phyloP scores from a whole-genome alignment of 2,113 vertebrate species.

The Sciurus niger region DNA sequence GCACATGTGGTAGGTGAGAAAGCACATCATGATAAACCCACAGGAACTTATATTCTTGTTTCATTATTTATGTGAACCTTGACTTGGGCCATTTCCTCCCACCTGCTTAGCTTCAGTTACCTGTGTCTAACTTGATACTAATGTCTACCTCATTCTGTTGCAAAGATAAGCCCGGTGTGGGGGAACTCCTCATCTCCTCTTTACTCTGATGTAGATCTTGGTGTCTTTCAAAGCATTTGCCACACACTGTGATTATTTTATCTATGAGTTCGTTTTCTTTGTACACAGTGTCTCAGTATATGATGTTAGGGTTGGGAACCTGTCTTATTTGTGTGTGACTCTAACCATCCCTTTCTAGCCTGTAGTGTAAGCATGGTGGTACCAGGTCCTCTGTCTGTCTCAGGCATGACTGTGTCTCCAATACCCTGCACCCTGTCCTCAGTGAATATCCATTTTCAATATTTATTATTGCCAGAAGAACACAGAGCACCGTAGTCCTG shows the following conservation, averaged over 20 bases:
- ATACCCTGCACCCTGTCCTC: neutral
- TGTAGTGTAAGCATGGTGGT: neutral
- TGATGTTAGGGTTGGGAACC: neutral
- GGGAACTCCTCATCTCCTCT: neutral
- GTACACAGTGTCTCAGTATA: rapidly evolving
- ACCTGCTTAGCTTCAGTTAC: neutral
- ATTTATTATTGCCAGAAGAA: neutral
- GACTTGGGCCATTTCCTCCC: neutral
- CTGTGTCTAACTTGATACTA: neutral
- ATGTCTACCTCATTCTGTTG: neutral
- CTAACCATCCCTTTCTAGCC: neutral
- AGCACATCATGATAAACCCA: neutral
- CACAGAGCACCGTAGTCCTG: neutral
- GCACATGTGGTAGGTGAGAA: neutral
- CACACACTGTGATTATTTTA: neutral
- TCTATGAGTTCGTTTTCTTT: neutral
- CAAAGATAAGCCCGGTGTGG: too few species aligned
- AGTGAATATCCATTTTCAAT: neutral
- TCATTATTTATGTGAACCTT: neutral
- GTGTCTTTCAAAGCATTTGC: neutral
- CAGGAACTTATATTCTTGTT: neutral
- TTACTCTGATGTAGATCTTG: neutral
- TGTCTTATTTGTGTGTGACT: neutral
- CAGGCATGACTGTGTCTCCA: neutral
- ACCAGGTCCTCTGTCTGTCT: neutral